Base-by-base conservation (phyloP, 2,888 invertebrate genomes). In the Pollenia amentaria region DNA sequence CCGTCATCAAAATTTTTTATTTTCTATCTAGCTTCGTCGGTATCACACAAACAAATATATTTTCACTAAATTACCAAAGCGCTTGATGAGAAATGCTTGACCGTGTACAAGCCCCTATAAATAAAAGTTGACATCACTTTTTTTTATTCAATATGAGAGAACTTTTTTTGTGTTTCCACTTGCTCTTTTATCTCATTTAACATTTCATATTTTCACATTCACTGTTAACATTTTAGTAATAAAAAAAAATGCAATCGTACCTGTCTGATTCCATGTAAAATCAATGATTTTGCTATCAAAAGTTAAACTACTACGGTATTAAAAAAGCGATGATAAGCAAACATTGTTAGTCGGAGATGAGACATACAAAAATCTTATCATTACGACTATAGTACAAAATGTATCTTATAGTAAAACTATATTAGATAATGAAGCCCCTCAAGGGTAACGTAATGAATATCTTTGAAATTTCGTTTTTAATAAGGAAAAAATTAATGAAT, bases 41-140 rank as follows among this genome's bases (percentile, higher is more conserved):
- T n/a, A n/a, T n/a, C n/a, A n/a, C n/a, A n/a, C n/a, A n/a, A n/a
- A n/a, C n/a, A n/a, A n/a, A n/a, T n/a, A n/a, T n/a, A n/a, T n/a
- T n/a, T n/a, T n/a, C n/a, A n/a, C n/a, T n/a, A n/a, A n/a, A n/a
- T n/a, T n/a, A n/a, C n/a, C n/a, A n/a, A n/a, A n/a, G n/a, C n/a
- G n/a, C n/a, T n/a, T n/a, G n/a, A n/a, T n/a, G n/a, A n/a, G n/a
- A n/a, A n/a, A n/a, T 12, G 11, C 4, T 1, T 18, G 42, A n/a
- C n/a, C n/a, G n/a, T n/a, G n/a, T n/a, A n/a, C n/a, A n/a, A n/a
- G n/a, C n/a, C n/a, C n/a, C n/a, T n/a, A n/a, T n/a, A n/a, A 12
- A 18, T 44, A 70, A 53, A 3, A 53, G 1, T 79, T 70, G 62
- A 51, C 69, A 79, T 11, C 78, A 69, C 69, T 16, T 4, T n/a